These are phyloP conservation scores for Oryzias melastigma DNA, from an alignment of 2,113 vertebrate species.

Conservation along the genomic window DNA sequence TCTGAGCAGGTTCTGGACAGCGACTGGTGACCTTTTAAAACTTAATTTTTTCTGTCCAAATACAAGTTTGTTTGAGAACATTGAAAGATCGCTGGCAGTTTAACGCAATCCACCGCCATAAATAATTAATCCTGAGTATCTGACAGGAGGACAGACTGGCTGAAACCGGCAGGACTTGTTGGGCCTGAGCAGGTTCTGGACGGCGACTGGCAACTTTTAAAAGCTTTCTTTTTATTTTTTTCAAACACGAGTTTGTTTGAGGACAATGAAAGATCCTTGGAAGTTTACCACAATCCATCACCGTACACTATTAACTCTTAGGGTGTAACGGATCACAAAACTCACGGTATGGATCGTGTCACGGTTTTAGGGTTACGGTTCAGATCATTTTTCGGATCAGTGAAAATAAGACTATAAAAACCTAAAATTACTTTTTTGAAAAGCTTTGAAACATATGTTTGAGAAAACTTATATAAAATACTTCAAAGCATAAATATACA, in stretches of 20 bases:
- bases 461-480: too few species aligned
- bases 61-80: constrained; percentile 80
- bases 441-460: too few species aligned
- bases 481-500: too few species aligned
- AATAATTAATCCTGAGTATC: neutral
- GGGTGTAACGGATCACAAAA: too few species aligned
- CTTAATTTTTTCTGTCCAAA: constrained; percentile 66
- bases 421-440: too few species aligned
- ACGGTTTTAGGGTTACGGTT: too few species aligned
- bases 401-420: too few species aligned
- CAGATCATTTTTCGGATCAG: too few species aligned
- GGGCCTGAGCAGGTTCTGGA: constrained; percentile 29
- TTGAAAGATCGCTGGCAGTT: constrained; percentile 75
- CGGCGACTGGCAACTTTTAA: constrained; percentile 54
- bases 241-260: constrained; percentile 79
- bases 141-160: constrained; percentile 26
- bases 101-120: constrained; percentile 51
- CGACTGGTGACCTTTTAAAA: constrained; percentile 64
- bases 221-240: constrained; percentile 56
- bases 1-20: constrained; percentile 27
- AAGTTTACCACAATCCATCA: constrained; percentile 59
- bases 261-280: constrained; percentile 74
- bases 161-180: constrained; percentile 23
- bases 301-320: too few species aligned
- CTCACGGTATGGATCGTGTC: too few species aligned